Evolutionary conservation across 1,140 invertebrate species (phyloP).

Genomic region (Drosophila baimaii): DNA sequence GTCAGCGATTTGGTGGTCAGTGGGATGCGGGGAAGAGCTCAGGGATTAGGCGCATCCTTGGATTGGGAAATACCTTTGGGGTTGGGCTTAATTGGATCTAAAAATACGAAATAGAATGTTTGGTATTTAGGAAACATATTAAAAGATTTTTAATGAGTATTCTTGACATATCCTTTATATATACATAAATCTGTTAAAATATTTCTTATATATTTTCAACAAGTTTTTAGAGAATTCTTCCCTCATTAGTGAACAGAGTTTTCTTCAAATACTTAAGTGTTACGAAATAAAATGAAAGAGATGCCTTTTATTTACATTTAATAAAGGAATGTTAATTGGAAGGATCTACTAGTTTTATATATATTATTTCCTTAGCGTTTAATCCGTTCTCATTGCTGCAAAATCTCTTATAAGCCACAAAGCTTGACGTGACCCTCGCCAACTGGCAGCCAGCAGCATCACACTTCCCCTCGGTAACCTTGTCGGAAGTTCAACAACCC

Average conservation of each 20-base stretch:
- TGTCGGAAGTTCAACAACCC: constrained; percentile 34
- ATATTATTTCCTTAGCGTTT: background rate
- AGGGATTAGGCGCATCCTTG: background rate
- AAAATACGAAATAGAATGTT: background rate
- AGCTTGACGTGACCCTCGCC: constrained; percentile 1
- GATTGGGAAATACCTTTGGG: background rate
- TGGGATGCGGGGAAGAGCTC: background rate
- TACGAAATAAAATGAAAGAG: too few species aligned
- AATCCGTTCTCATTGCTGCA: background rate
- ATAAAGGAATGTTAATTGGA: background rate
- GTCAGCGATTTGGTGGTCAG: constrained; percentile 32
- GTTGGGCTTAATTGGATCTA: constrained; percentile 8
- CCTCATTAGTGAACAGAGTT: too few species aligned
- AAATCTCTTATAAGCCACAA: constrained; percentile 13
- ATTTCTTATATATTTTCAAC: too few species aligned
- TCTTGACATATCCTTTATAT: too few species aligned
- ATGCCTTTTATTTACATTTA: too few species aligned
- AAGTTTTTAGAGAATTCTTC: background rate
- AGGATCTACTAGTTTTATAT: background rate
- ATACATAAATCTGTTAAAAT: too few species aligned
- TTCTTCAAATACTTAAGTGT: too few species aligned
- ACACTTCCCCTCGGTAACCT: constrained; percentile 10
- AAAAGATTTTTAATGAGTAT: too few species aligned
- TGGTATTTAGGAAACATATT: background rate
- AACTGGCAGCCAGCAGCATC: background rate